Conservation (phyloP, 2,888 invertebrate species). For the Malachius bipustulatus region DNA sequence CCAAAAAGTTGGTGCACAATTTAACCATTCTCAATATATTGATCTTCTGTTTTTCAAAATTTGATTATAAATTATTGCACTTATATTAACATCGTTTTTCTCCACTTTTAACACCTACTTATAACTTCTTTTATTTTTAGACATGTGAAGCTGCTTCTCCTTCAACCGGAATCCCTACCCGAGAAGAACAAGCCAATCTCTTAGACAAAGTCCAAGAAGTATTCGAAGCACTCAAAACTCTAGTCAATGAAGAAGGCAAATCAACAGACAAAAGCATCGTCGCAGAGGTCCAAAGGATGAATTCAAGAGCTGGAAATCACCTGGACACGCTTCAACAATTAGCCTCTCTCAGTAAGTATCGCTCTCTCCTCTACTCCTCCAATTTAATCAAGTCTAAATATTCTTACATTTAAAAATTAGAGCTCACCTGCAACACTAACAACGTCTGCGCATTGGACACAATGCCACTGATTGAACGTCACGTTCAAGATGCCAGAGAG, state of each 20-base stretch:
- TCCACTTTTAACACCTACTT: too few relatives aligned
- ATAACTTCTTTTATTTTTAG: too few relatives aligned
- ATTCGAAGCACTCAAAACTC: constrained; percentile 24
- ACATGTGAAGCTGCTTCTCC: too few relatives aligned
- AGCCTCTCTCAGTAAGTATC: constrained; percentile 27
- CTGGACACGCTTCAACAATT: constrained; percentile 26
- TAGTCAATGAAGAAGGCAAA: constrained; percentile 24
- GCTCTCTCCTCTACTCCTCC: not conserved
- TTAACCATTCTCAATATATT: too few relatives aligned
- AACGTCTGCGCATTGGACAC: constrained; percentile 19
- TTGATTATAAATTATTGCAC: too few relatives aligned
- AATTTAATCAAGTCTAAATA: too few relatives aligned
- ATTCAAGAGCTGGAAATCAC: constrained; percentile 22
- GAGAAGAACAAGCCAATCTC: constrained; percentile 27
- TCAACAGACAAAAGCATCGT: constrained; percentile 25
- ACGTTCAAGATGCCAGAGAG: too few relatives aligned
- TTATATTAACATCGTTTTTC: too few relatives aligned
- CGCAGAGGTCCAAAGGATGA: constrained; percentile 22
- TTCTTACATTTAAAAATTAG: constrained; percentile 16
- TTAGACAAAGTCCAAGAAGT: constrained; percentile 28
- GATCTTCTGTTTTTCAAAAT: too few relatives aligned
- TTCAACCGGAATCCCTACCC: constrained; percentile 24
- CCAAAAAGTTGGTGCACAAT: too few relatives aligned
- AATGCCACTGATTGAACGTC: constrained; percentile 19
- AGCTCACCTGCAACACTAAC: constrained; percentile 19